A percentile compares a stretch with the other conserved stretches of the same genome.
These are phyloP conservation scores for Hylomyscus alleni DNA, from an alignment of 2,797 vertebrate species.

Conservation along the genomic window DNA sequence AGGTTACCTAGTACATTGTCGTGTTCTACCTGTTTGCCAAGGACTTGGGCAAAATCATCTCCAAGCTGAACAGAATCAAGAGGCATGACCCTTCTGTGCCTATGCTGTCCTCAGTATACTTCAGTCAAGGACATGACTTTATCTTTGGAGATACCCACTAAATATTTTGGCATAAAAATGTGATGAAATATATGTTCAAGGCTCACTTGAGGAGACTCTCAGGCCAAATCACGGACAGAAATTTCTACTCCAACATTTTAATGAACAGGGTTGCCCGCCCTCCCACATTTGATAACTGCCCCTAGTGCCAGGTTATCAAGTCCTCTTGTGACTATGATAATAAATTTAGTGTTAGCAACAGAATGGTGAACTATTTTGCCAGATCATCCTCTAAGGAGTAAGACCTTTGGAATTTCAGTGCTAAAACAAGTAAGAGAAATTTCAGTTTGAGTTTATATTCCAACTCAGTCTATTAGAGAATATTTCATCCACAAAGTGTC, in stretches of 20 bases:
- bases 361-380: background rate
- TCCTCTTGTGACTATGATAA: background rate
- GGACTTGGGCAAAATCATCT: background rate
- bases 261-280: background rate
- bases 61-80: background rate
- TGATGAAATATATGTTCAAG: background rate
- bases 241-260: background rate
- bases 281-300: no score
- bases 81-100: accelerated
- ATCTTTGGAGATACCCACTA: background rate
- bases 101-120: background rate
- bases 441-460: no score
- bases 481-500: background rate
- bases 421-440: background rate
- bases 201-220: no score
- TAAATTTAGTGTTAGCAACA: background rate
- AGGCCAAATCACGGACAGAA: no score
- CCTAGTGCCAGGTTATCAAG: background rate
- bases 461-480: no score
- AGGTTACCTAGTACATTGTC: background rate
- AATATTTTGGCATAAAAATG: background rate
- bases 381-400: no score
- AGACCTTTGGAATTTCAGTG: background rate
- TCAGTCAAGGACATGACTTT: background rate
- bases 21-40: background rate